A percentile compares a stretch with the other conserved stretches of the same genome.
phyloP scores from a whole-genome alignment of 1,140 invertebrate genomes.

The Chrysoperla carnea region DNA sequence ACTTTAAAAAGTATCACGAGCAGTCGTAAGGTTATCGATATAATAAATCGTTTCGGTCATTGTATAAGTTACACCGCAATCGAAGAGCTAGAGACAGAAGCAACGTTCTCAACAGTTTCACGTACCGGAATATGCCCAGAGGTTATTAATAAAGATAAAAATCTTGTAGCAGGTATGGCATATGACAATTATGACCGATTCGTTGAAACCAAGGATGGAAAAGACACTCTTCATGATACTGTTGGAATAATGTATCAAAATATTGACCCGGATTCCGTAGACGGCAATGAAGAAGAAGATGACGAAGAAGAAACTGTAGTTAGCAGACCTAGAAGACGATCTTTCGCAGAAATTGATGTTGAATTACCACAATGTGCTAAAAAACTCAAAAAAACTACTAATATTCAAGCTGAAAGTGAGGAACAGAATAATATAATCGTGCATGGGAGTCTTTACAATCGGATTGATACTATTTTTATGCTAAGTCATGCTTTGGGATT shows the following conservation, averaged over 20 bases:
- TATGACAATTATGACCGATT: slow-evolving; percentile 26
- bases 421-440: not conserved
- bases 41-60: slow-evolving; percentile 15
- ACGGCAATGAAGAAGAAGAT: not conserved
- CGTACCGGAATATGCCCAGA: slow-evolving; percentile 11
- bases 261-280: not conserved
- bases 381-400: slow-evolving; percentile 3
- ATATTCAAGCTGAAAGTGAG: slow-evolving; percentile 2
- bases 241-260: slow-evolving; percentile 24
- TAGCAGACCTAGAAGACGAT: slow-evolving; percentile 5
- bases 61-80: slow-evolving; percentile 15
- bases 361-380: slow-evolving; percentile 3
- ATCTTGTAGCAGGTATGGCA: slow-evolving; percentile 16
- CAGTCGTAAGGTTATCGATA: slow-evolving; percentile 13
- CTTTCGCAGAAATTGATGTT: slow-evolving; percentile 1
- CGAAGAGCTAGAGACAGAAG: slow-evolving; percentile 18
- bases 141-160: slow-evolving; percentile 7
- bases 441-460: not conserved
- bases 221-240: slow-evolving; percentile 26
- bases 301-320: not conserved
- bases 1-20: slow-evolving; percentile 18
- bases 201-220: slow-evolving; percentile 22
- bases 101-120: slow-evolving; percentile 8
- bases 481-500: slow-evolving; percentile 8
- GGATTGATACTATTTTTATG: slow-evolving; percentile 8